phyloP scores from a whole-genome alignment of 2,888 invertebrate genomes.

The Ochropacha duplaris region DNA sequence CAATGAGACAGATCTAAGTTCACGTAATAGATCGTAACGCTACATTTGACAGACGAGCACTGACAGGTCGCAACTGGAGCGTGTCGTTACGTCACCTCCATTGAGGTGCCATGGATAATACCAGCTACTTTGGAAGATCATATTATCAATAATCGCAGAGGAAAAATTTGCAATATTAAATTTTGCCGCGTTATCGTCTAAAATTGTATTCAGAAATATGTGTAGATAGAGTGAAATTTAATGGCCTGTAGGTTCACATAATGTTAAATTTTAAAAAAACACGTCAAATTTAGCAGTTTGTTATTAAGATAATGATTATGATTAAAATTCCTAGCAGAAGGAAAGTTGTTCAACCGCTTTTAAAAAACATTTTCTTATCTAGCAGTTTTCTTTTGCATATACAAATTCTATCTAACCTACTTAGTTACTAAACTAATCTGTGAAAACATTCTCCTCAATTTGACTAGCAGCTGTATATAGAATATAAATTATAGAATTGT shows the following conservation, averaged over 20 bases:
- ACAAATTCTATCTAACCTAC: no score
- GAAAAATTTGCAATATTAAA: neutral
- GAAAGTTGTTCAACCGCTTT: no score
- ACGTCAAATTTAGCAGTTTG: no score
- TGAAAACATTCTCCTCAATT: neutral
- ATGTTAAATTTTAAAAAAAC: no score
- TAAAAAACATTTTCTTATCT: no score
- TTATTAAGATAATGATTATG: no score
- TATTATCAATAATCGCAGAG: neutral
- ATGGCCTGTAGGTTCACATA: no score
- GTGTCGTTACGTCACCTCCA: constrained; percentile 64
- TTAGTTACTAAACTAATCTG: no score
- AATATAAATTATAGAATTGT: constrained; percentile 28
- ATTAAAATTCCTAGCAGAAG: no score
- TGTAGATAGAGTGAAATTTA: neutral
- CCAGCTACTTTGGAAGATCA: neutral
- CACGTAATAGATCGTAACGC: constrained; percentile 48
- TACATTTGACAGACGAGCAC: constrained; percentile 48
- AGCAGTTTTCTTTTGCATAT: no score
- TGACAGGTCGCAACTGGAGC: constrained; percentile 71
- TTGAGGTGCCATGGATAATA: constrained; percentile 35
- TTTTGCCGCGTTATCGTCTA: neutral
- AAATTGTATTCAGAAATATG: no score
- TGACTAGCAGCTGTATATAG: constrained; percentile 7
- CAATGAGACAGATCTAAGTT: constrained; percentile 41